phyloP scores from a whole-genome alignment of 2,888 invertebrate species.

The Adelphocoris suturalis region DNA sequence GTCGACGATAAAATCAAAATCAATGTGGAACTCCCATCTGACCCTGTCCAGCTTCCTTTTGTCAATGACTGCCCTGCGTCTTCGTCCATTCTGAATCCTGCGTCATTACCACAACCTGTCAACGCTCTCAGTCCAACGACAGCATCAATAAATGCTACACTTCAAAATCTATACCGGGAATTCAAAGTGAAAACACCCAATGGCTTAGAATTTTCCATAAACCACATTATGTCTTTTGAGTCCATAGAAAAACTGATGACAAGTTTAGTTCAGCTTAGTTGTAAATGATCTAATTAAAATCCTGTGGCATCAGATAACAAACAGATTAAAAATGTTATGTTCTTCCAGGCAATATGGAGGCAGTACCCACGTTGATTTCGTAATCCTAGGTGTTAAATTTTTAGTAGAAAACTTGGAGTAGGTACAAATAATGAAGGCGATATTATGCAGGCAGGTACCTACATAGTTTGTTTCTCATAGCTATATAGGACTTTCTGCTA shows the following conservation, averaged over 20 bases:
- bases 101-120: neutral
- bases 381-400: too few species aligned
- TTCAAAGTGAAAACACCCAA: neutral
- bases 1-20: neutral
- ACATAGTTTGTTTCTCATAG: too few species aligned
- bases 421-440: too few species aligned
- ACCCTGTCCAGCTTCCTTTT: neutral
- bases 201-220: neutral
- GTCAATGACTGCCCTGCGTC: neutral
- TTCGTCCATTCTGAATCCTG: neutral
- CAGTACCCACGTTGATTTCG: too few species aligned
- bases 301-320: neutral
- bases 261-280: neutral
- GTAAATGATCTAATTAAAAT: neutral
- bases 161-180: constrained; percentile 6
- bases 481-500: too few species aligned
- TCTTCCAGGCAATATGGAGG: too few species aligned
- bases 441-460: too few species aligned
- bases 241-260: constrained; percentile 7
- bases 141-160: neutral
- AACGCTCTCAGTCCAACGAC: neutral
- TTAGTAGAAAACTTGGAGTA: too few species aligned
- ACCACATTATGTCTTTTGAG: neutral
- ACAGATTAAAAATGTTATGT: too few species aligned
- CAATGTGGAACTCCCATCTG: neutral